These are phyloP conservation scores for Chironomus striatipennis DNA, from an alignment of 1,140 invertebrate genomes.

Conservation along the genomic window DNA sequence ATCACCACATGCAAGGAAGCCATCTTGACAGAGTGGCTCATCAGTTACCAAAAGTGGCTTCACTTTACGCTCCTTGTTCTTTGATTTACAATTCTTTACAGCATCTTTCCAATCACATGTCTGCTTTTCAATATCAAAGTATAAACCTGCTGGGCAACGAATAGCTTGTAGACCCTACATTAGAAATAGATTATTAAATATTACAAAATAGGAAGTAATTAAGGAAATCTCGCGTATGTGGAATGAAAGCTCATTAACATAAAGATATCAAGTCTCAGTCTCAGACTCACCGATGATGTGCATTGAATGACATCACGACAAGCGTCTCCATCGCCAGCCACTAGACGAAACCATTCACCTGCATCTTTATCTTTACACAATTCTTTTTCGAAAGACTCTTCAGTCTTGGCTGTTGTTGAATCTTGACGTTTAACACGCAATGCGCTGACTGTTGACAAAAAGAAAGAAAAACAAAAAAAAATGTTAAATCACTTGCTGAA, in stretches of 20 bases:
- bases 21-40: conserved; percentile 82
- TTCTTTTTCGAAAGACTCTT: conserved; percentile 78
- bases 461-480: conserved; percentile 34
- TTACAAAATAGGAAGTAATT: conserved; percentile 8
- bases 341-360: conserved; percentile 90
- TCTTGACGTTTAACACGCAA: conserved; percentile 47
- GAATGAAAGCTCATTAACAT: neutral
- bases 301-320: conserved; percentile 93
- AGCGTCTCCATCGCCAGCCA: conserved; percentile 81
- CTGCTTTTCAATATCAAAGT: conserved; percentile 92
- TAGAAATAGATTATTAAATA: neutral
- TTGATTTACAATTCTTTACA: conserved; percentile 87
- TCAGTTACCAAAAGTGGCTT: conserved; percentile 84
- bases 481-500: too few relatives aligned
- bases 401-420: conserved; percentile 56
- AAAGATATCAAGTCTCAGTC: neutral
- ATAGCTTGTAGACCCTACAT: conserved; percentile 80
- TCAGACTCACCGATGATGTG: conserved; percentile 69
- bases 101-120: conserved; percentile 92
- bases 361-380: conserved; percentile 90
- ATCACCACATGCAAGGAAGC: conserved; percentile 78
- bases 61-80: conserved; percentile 82
- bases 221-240: neutral
- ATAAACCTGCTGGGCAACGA: conserved; percentile 84
- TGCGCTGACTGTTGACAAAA: conserved; percentile 40